These are phyloP conservation scores for Bostrychus sinensis DNA, from an alignment of 2,113 vertebrate species.

Conservation along the genomic window DNA sequence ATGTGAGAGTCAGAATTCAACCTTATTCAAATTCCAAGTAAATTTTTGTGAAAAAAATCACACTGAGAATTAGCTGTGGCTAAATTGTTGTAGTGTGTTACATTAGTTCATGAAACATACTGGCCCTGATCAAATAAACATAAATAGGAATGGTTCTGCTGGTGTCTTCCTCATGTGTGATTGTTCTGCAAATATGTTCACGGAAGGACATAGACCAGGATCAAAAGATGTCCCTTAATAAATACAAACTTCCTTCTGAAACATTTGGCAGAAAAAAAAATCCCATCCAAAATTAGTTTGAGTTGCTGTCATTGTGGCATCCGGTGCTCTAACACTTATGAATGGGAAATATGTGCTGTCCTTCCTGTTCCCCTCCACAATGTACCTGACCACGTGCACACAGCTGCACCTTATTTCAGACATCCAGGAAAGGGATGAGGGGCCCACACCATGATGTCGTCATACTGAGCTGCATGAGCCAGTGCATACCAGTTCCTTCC, in stretches of 20 bases:
- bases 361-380: slow-evolving; percentile 15
- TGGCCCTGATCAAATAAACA: too few species aligned
- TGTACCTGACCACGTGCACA: slow-evolving; percentile 11
- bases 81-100: too few species aligned
- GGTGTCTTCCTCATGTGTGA: too few species aligned
- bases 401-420: slow-evolving; percentile 56
- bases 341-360: slow-evolving; percentile 42
- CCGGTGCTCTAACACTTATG: slow-evolving; percentile 44
- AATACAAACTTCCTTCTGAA: slow-evolving; percentile 51
- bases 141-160: too few species aligned
- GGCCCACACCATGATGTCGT: slow-evolving; percentile 40
- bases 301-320: slow-evolving; percentile 7
- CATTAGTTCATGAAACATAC: too few species aligned
- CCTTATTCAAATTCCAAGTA: too few species aligned
- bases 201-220: slow-evolving; percentile 40
- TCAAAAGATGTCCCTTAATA: slow-evolving; percentile 32
- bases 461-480: slow-evolving; percentile 13
- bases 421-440: slow-evolving; percentile 68
- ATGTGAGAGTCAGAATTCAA: too few species aligned
- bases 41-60: too few species aligned
- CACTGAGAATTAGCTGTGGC: too few species aligned
- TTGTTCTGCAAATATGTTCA: too few species aligned
- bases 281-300: not conserved
- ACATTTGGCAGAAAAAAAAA: slow-evolving; percentile 36
- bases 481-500: not conserved